A percentile compares a stretch with the other conserved stretches of the same genome.
These are phyloP conservation scores for Catocala sponsa DNA, from an alignment of 2,888 invertebrate species.

Conservation along the genomic window DNA sequence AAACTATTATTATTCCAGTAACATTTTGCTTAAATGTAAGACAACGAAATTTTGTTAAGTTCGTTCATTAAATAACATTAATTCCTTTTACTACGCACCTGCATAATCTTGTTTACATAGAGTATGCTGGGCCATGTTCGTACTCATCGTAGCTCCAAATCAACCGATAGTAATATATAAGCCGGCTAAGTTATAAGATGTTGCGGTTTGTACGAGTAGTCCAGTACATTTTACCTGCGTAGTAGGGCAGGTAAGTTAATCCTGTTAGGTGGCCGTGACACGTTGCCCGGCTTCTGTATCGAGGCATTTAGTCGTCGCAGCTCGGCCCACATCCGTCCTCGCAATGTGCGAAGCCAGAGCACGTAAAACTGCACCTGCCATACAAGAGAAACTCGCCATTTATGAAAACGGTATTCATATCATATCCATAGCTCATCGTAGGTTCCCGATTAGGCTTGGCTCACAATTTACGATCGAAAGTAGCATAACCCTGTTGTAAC, in stretches of 20 bases:
- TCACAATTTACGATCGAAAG: slow-evolving; percentile 73
- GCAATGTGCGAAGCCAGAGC: slow-evolving; percentile 81
- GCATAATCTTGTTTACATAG: slow-evolving; percentile 37
- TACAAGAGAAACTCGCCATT: slow-evolving; percentile 85
- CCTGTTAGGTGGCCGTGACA: slow-evolving; percentile 88
- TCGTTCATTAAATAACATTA: slow-evolving; percentile 4
- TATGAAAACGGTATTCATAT: slow-evolving; percentile 84
- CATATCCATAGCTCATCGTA: slow-evolving; percentile 62
- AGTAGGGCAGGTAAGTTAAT: slow-evolving; percentile 84
- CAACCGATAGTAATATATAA: slow-evolving; percentile 63
- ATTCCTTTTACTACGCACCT: slow-evolving; percentile 8
- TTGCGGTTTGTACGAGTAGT: slow-evolving; percentile 67
- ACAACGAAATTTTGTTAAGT: no score
- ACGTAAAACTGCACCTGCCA: slow-evolving; percentile 81
- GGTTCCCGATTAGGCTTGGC: slow-evolving; percentile 56
- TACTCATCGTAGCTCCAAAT: slow-evolving; percentile 65
- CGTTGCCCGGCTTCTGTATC: slow-evolving; percentile 82
- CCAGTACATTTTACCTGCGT: slow-evolving; percentile 78
- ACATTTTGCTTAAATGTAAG: no score
- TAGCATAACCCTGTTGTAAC: slow-evolving; percentile 65
- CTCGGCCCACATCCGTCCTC: slow-evolving; percentile 73
- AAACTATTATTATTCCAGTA: no score
- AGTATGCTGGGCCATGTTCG: slow-evolving; percentile 48
- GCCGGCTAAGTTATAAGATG: slow-evolving; percentile 74
- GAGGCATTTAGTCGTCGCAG: slow-evolving; percentile 72